Percentiles rank a stretch among this genome's conserved stretches.
Evolutionary conservation across 1,140 invertebrate genomes (phyloP).

Genomic region (Dendroctonus valens): DNA sequence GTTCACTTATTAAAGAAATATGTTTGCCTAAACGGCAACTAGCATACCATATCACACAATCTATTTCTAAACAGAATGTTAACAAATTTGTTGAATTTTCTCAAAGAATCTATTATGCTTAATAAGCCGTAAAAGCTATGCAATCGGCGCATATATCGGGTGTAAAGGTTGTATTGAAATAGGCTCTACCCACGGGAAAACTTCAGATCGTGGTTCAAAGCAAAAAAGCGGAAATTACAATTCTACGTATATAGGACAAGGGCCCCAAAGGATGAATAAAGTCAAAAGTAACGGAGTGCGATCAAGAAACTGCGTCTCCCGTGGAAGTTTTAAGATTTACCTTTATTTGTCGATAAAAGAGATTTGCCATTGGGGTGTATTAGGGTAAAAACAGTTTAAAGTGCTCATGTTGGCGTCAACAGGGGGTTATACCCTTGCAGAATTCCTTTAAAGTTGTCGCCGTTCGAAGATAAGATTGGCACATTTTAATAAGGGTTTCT

Average conservation of each 20-base stretch:
- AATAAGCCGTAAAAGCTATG: constrained; percentile 20
- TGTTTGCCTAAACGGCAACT: no score
- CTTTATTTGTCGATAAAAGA: constrained; percentile 34
- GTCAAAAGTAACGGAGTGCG: constrained; percentile 44
- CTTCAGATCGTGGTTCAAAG: constrained; percentile 31
- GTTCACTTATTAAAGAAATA: no score
- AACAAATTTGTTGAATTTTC: background rate
- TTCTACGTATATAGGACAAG: constrained; percentile 42
- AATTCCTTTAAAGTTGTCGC: no score
- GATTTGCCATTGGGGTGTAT: constrained; percentile 16
- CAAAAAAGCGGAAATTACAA: constrained; percentile 42
- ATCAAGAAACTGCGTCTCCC: constrained; percentile 22
- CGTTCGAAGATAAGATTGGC: no score
- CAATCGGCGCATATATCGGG: constrained; percentile 22
- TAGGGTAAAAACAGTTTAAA: constrained; percentile 16
- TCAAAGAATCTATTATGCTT: constrained; percentile 18
- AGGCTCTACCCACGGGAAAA: constrained; percentile 40
- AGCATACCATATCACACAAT: no score
- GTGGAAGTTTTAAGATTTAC: constrained; percentile 29
- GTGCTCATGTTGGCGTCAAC: background rate
- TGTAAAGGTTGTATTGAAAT: constrained; percentile 44
- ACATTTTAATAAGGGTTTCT: no score
- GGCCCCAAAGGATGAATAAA: constrained; percentile 47
- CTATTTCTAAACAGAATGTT: background rate
- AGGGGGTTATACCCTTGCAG: no score